Conservation (phyloP, 2,113 vertebrate species). For the Plecotus auritus region DNA sequence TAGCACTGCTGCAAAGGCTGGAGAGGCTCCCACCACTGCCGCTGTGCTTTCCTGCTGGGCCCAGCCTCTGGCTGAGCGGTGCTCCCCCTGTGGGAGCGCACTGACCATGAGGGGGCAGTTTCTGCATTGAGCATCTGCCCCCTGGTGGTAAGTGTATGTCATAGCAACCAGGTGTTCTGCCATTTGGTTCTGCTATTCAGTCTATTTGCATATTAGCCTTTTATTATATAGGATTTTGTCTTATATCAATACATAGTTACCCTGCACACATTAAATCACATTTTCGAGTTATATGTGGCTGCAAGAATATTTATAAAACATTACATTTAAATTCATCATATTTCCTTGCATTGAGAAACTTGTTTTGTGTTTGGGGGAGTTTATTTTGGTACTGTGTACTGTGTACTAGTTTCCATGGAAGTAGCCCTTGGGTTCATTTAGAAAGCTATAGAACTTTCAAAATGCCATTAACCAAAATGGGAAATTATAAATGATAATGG, state of each 20-base stretch:
- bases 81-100: too few species aligned
- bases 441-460: constrained; percentile 78
- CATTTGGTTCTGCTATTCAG: too few species aligned
- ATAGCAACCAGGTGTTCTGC: too few species aligned
- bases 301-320: constrained; percentile 76
- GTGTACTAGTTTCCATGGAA: constrained; percentile 66
- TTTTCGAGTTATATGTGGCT: constrained; percentile 84
- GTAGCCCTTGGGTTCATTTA: constrained; percentile 82
- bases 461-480: constrained; percentile 79
- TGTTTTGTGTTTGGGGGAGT: constrained; percentile 41
- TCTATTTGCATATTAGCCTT: too few species aligned
- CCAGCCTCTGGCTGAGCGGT: too few species aligned
- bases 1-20: too few species aligned
- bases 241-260: constrained; percentile 33
- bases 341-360: constrained; percentile 87
- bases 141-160: too few species aligned
- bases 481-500: constrained; percentile 69
- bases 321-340: constrained; percentile 90
- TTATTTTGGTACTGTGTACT: not conserved
- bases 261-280: constrained; percentile 29
- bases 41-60: too few species aligned
- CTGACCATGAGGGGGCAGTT: too few species aligned
- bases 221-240: constrained; percentile 1
- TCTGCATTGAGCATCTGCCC: too few species aligned
- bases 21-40: too few species aligned